Percentiles rank a stretch among this genome's conserved stretches.
Conservation (phyloP, 2,888 invertebrate genomes). For the Tineola bisselliella region DNA sequence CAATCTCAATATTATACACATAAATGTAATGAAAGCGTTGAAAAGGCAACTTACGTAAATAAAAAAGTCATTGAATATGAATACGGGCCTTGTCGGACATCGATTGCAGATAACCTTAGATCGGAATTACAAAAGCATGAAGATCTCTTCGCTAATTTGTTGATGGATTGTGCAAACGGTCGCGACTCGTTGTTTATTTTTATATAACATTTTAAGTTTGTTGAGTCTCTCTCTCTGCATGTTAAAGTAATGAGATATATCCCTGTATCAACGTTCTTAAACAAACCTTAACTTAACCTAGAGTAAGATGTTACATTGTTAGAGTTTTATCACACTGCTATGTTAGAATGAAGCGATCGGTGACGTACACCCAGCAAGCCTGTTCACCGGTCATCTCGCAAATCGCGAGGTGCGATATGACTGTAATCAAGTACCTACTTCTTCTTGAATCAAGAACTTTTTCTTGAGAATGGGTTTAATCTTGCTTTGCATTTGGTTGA, state of each 20-base stretch:
- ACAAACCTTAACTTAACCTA: too few species aligned
- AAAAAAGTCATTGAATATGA: not conserved
- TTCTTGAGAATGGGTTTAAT: too few species aligned
- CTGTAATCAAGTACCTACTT: too few species aligned
- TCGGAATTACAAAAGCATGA: conserved; percentile 5
- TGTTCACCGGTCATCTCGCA: too few species aligned
- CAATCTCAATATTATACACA: not conserved
- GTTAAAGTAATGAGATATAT: not conserved
- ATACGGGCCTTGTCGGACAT: not conserved
- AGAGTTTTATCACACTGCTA: too few species aligned
- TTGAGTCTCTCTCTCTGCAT: not conserved
- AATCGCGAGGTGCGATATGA: too few species aligned
- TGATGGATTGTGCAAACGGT: conserved; percentile 12
- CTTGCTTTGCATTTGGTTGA: too few species aligned
- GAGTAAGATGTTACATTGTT: too few species aligned
- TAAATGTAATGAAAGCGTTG: not conserved
- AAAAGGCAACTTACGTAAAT: not conserved
- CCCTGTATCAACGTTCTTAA: not conserved
- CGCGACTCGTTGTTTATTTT: conserved; percentile 9
- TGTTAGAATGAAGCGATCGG: too few species aligned
- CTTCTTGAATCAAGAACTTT: too few species aligned
- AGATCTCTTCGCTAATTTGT: conserved; percentile 7
- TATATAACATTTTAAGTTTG: conserved; percentile 8
- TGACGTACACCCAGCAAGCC: too few species aligned
- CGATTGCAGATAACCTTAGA: conserved; percentile 6